Evolutionary conservation across 30 jellyfish, hydroid and myxozoan genomes (phyloP), one percentile per base, ranked within the genome.

Genomic region (Turritopsis dohrnii): DNA sequence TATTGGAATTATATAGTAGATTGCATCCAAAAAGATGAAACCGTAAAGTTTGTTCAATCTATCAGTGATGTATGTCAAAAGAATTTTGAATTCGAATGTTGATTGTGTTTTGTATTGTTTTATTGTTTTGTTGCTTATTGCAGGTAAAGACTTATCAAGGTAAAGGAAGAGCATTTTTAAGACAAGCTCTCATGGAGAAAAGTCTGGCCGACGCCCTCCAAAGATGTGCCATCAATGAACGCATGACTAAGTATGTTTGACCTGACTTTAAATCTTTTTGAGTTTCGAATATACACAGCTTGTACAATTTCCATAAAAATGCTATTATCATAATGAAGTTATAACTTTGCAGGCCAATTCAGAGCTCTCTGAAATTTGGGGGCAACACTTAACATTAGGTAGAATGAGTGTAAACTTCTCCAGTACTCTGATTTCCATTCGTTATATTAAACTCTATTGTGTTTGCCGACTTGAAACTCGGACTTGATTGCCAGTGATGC

Each of bases 141-240:
- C 3, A 60, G 87, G 27, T 85, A 16, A 85, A 60, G 52, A 79
- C 85, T 28, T 31, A 85, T 87, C 92, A 85, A 66, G 92, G 92
- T 24, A 85, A 76, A 66, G 92, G 92, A 29, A 75, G 92, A 60
- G 92, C 92, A 26, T 79, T 85, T 53, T 17, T 85, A 17, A 83
- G 92, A 54, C 92, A 85, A 54, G 92, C 92, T 0, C 69, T 85
- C 30, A 66, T 75, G 87, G 92, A 85, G 71, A 85, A 75, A 79
- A 26, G 89, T 30, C 73, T 85, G 7, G 92, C 92, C 13, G 92
- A 85, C 1, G 73, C 92, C 18, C 80, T 85, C 21, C 92, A 85
- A 60, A 65, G 92, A 76, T 85, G 92, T 60, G 73, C 72, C 5
- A 85, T 85, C 5, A 65, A 85, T 18, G 83, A 77, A 26, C 72